phyloP scores from a whole-genome alignment of 1,140 invertebrate species.

The Tetranychus urticae region DNA sequence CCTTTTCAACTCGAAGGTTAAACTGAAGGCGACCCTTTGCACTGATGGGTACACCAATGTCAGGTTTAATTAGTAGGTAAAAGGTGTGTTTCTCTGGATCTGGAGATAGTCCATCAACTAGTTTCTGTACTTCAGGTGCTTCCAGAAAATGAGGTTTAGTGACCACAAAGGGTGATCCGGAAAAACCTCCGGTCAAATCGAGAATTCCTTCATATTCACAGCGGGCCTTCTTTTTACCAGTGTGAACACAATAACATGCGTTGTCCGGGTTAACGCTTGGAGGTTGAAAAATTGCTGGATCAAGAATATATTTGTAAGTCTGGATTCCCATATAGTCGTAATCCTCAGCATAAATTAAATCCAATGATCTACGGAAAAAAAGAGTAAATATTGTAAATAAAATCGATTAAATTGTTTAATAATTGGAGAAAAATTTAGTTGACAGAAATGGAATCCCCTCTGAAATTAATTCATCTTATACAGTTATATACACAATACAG shows the following conservation, averaged over 20 bases:
- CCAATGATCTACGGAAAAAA: neutral
- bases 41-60: neutral
- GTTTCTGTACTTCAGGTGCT: neutral
- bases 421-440: no score
- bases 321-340: conserved; percentile 1
- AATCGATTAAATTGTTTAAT: neutral
- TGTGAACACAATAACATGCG: neutral
- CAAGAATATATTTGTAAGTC: neutral
- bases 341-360: neutral
- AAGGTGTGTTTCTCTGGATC: neutral
- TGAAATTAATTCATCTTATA: no score
- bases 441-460: no score
- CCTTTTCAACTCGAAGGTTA: neutral
- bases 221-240: neutral
- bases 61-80: neutral
- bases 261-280: conserved; percentile 12
- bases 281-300: neutral
- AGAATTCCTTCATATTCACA: neutral
- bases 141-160: neutral
- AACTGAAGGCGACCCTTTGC: neutral
- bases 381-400: neutral
- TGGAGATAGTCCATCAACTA: neutral
- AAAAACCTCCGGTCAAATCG: neutral
- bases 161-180: neutral
- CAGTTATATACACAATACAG: no score